Conservation (phyloP, 2,797 vertebrate genomes). For the Chrosomus eos region DNA sequence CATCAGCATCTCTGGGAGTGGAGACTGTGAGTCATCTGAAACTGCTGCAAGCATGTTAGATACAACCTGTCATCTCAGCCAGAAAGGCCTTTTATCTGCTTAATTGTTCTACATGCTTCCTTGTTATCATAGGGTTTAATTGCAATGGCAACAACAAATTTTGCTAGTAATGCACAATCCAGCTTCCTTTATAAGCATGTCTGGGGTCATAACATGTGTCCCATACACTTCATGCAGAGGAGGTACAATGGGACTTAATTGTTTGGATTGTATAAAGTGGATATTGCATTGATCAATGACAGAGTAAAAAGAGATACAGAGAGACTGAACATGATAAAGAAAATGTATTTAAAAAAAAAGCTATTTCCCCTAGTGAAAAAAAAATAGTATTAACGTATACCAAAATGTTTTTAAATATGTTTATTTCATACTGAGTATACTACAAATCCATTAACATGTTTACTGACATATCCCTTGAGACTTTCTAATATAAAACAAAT, state of each 20-base stretch:
- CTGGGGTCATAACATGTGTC: not conserved
- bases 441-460: too few relatives aligned
- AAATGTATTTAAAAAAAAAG: not conserved
- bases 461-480: too few relatives aligned
- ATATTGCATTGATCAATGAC: not conserved
- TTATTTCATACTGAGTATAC: too few relatives aligned
- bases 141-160: not conserved
- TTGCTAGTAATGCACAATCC: not conserved
- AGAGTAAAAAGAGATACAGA: too few relatives aligned
- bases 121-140: not conserved
- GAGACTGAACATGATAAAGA: not conserved
- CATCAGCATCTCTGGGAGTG: conserved; percentile 31
- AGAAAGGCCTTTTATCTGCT: conserved; percentile 3
- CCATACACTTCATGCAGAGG: not conserved
- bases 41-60: conserved; percentile 11
- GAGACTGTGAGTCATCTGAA: conserved; percentile 19
- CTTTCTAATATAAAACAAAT: too few relatives aligned
- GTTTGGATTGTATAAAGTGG: not conserved
- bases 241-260: not conserved
- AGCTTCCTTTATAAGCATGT: not conserved
- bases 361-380: not conserved
- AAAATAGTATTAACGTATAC: too few relatives aligned
- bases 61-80: not conserved
- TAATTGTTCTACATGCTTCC: not conserved
- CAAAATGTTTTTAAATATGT: too few relatives aligned